Evolutionary conservation across 2,797 vertebrate genomes (phyloP), one percentile per base, ranked within the genome.

Genomic region (Lepus oiostolus): DNA sequence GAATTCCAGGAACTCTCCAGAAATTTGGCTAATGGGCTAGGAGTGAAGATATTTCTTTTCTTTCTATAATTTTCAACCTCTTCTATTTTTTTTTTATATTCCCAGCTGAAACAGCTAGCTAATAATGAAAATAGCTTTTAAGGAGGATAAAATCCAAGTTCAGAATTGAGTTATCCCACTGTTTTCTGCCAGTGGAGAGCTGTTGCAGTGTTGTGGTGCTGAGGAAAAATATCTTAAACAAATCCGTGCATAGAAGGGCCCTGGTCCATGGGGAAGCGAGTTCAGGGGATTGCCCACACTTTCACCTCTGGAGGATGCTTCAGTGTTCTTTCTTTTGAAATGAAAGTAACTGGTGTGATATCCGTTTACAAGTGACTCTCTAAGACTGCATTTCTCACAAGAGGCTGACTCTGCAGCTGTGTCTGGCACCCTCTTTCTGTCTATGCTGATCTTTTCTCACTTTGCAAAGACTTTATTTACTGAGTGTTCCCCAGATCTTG

Each of bases 381-480:
- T 90, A 70, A 82, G 86, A 91, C 80, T 30, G 84, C 62, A 70
- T 87, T 89, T 91, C 74, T 95, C 84, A 32, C 50, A 19, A 79
- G 81, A 92, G 71, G 2, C 63, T 58, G 42, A 77, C 26, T 79
- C 47, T 21, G 7, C 32, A 88, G 52, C 65, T 93, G 4, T 30
- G 72, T 90, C 91, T 95, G 82, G 4, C 85, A 77, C 32, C 42
- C 14, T 77, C 32, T 71, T 85, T 28, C 58, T 86, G 0, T 76
- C 10, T 83, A 54, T 71, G 68, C 58, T 17, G 60, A 88, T 89
- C 54, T 21, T 70, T 95, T 60, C 32, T 79, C 30, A 26, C 65
- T 95, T 91, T 42, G 63, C 47, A 80, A 77, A 90, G n/a, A 58
- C n/a, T 95, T 92, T 93, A 63, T 71, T 85, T 85, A 79, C 86